phyloP scores from a whole-genome alignment of 2,113 vertebrate species.

The Silurus glanis region DNA sequence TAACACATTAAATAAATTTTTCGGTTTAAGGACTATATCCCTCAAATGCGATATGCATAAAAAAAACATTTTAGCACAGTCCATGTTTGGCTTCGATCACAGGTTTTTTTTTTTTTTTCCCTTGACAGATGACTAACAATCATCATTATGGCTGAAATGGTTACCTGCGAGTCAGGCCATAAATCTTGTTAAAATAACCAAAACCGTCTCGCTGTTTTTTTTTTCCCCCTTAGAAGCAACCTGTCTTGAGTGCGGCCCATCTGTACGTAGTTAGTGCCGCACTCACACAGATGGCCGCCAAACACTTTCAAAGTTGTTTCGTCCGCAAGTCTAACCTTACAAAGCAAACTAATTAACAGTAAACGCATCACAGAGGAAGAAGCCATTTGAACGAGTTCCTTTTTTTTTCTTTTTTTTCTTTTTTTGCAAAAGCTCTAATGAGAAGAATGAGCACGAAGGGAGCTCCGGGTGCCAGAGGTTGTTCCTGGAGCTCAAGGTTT shows the following conservation, averaged over 20 bases:
- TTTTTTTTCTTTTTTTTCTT: slow-evolving; percentile 19
- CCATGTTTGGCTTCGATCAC: slow-evolving; percentile 71
- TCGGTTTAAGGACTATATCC: slow-evolving; percentile 54
- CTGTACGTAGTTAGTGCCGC: slow-evolving; percentile 93
- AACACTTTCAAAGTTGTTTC: slow-evolving; percentile 86
- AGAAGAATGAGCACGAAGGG: slow-evolving; percentile 57
- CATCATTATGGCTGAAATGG: slow-evolving; percentile 88
- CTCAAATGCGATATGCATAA: slow-evolving; percentile 41
- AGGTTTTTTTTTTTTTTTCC: slow-evolving; percentile 53
- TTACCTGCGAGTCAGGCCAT: slow-evolving; percentile 90
- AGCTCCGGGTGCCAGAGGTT: slow-evolving; percentile 51
- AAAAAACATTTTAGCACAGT: slow-evolving; percentile 43
- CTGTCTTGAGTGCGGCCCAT: slow-evolving; percentile 93
- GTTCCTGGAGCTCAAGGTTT: slow-evolving; percentile 69
- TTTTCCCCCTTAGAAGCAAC: slow-evolving; percentile 84
- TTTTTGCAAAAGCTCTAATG: slow-evolving; percentile 80
- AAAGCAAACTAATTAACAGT: slow-evolving; percentile 91
- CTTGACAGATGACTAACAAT: slow-evolving; percentile 89
- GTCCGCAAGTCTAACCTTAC: slow-evolving; percentile 91
- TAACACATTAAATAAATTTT: slow-evolving; percentile 62
- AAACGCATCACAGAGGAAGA: slow-evolving; percentile 84
- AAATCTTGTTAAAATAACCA: slow-evolving; percentile 98
- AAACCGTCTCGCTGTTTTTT: slow-evolving; percentile 81
- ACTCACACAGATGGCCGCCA: slow-evolving; percentile 92
- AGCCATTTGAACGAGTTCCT: slow-evolving; percentile 81